Evolutionary conservation across 2,888 invertebrate genomes (phyloP).

Genomic region (Sepiola atlantica): DNA sequence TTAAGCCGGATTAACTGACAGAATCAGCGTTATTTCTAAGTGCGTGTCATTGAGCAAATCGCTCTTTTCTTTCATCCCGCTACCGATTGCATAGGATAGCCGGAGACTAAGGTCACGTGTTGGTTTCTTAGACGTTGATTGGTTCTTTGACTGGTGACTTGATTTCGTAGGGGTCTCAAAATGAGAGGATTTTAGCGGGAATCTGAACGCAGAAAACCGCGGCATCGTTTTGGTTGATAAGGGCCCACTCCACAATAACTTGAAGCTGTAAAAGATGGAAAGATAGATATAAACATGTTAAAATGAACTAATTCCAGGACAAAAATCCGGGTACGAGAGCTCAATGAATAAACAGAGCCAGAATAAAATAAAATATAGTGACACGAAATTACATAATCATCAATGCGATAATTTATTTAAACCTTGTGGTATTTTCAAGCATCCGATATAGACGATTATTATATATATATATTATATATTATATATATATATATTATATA

Average conservation of each 20-base stretch:
- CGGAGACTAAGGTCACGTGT: background rate
- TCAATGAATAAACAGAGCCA: no score
- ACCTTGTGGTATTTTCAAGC: no score
- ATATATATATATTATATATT: no score
- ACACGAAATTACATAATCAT: no score
- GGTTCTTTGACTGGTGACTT: background rate
- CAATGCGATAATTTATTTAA: no score
- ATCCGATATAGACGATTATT: no score
- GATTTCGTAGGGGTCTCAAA: background rate
- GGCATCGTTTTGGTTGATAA: background rate
- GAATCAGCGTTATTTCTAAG: background rate
- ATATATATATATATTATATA: no score
- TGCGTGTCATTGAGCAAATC: background rate
- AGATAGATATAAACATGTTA: background rate
- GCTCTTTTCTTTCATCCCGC: no score
- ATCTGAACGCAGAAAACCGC: background rate
- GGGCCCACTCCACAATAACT: constrained; percentile 24
- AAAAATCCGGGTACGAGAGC: no score
- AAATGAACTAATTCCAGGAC: background rate
- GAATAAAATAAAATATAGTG: no score
- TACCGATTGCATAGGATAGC: background rate
- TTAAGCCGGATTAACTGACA: background rate
- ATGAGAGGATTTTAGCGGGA: background rate
- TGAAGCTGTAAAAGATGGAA: background rate
- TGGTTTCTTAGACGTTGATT: background rate